Evolutionary conservation across 2,888 invertebrate genomes (phyloP).

Genomic region (Falcaria lacertinaria): DNA sequence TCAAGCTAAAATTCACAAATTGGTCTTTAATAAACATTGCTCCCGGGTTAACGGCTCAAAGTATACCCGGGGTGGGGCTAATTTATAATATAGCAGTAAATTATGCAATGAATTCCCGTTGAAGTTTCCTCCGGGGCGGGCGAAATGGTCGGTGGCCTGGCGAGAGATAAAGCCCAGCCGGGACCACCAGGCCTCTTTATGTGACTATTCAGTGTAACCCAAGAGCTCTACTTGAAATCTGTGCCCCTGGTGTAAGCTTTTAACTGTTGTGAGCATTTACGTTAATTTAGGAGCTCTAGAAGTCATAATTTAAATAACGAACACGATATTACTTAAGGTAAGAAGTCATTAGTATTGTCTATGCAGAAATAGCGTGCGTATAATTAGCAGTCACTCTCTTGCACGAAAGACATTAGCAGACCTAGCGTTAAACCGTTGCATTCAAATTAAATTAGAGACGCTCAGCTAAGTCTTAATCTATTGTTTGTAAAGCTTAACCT

Average conservation of each 20-base stretch:
- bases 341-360: no score
- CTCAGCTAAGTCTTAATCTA: constrained; percentile 37
- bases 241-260: constrained; percentile 2
- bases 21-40: constrained; percentile 44
- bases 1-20: constrained; percentile 43
- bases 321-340: no score
- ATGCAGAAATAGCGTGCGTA: no score
- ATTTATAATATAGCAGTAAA: constrained; percentile 57
- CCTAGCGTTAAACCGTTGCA: constrained; percentile 19
- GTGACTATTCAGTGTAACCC: background rate
- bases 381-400: background rate
- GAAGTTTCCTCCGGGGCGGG: constrained; percentile 38
- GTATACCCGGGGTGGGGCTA: constrained; percentile 43
- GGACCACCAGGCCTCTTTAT: constrained; percentile 10
- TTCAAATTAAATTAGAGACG: constrained; percentile 34
- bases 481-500: constrained; percentile 36
- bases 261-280: background rate
- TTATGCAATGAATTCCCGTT: constrained; percentile 53
- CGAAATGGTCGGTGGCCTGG: constrained; percentile 39
- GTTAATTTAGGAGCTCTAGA: background rate
- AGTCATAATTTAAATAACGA: background rate
- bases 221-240: constrained; percentile 6
- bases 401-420: constrained; percentile 6
- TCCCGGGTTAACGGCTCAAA: constrained; percentile 42
- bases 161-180: constrained; percentile 38